Conservation (phyloP, 2,888 invertebrate species). For the Eretmocerus hayati region DNA sequence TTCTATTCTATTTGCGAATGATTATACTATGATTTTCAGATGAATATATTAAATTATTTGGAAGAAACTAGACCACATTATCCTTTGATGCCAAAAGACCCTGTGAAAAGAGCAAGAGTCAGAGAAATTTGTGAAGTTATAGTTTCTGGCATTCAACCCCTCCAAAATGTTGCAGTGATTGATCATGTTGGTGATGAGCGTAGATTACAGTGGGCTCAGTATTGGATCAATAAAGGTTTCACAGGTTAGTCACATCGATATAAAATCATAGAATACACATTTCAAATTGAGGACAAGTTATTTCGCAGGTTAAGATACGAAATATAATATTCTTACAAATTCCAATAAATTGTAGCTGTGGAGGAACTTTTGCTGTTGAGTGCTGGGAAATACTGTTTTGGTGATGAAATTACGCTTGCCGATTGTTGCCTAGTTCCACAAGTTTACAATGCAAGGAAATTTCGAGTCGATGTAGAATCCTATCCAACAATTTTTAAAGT, state of each 20-base stretch:
- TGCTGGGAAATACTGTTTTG: slow-evolving; percentile 55
- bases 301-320: background rate
- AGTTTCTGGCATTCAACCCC: slow-evolving; percentile 62
- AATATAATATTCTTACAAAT: background rate
- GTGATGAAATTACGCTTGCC: slow-evolving; percentile 58
- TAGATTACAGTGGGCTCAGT: slow-evolving; percentile 49
- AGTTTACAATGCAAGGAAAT: slow-evolving; percentile 57
- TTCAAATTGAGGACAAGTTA: no score
- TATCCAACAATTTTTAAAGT: slow-evolving; percentile 80
- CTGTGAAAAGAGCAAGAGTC: slow-evolving; percentile 52
- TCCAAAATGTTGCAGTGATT: slow-evolving; percentile 57
- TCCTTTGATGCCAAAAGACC: slow-evolving; percentile 52
- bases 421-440: slow-evolving; percentile 64
- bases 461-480: slow-evolving; percentile 47
- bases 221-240: slow-evolving; percentile 54
- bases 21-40: slow-evolving; percentile 44
- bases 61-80: slow-evolving; percentile 55
- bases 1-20: background rate
- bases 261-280: no score
- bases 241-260: slow-evolving; percentile 33
- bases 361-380: slow-evolving; percentile 50
- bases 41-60: slow-evolving; percentile 62
- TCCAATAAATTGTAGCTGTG: slow-evolving; percentile 40
- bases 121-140: slow-evolving; percentile 51
- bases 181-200: slow-evolving; percentile 45